Conservation (phyloP, 2,113 vertebrate species). For the Thomomys bottae region DNA sequence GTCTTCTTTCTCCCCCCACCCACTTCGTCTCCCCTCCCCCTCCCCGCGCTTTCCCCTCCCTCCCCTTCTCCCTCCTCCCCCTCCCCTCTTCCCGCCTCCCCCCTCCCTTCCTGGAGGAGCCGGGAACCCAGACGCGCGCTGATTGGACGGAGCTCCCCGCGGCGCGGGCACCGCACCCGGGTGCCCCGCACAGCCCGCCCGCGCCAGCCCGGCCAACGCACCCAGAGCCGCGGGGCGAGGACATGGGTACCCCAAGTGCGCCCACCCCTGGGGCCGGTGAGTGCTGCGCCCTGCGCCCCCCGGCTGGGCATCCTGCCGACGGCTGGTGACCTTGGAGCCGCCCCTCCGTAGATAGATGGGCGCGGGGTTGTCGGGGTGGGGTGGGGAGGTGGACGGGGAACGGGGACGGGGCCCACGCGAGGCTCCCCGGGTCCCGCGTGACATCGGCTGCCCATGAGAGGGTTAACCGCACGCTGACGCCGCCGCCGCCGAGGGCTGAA, state of each 20-base stretch:
- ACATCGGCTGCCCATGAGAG: slow-evolving; percentile 26
- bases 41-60: too few species aligned
- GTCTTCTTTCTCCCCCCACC: too few species aligned
- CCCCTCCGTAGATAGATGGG: not conserved
- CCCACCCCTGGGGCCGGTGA: slow-evolving; percentile 72
- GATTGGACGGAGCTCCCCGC: slow-evolving; percentile 76
- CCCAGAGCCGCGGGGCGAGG: slow-evolving; percentile 70
- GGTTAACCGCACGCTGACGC: slow-evolving; percentile 61
- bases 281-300: slow-evolving; percentile 17
- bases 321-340: slow-evolving; percentile 71
- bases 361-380: not conserved
- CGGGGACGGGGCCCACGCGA: not conserved
- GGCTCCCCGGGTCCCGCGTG: not conserved
- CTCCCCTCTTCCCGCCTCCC: too few species aligned
- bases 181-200: slow-evolving; percentile 33
- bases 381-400: too few species aligned
- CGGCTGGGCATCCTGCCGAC: not conserved
- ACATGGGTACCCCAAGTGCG: slow-evolving; percentile 61
- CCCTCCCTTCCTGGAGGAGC: slow-evolving; percentile 12
- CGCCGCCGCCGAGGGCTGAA: slow-evolving; percentile 64
- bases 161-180: slow-evolving; percentile 68
- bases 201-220: slow-evolving; percentile 54
- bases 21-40: too few species aligned
- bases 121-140: slow-evolving; percentile 64
- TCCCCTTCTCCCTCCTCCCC: too few species aligned